A percentile compares a stretch with the other conserved stretches of the same genome.
These are phyloP conservation scores for Acrocera orbiculus DNA, from an alignment of 2,888 invertebrate genomes.

Conservation along the genomic window DNA sequence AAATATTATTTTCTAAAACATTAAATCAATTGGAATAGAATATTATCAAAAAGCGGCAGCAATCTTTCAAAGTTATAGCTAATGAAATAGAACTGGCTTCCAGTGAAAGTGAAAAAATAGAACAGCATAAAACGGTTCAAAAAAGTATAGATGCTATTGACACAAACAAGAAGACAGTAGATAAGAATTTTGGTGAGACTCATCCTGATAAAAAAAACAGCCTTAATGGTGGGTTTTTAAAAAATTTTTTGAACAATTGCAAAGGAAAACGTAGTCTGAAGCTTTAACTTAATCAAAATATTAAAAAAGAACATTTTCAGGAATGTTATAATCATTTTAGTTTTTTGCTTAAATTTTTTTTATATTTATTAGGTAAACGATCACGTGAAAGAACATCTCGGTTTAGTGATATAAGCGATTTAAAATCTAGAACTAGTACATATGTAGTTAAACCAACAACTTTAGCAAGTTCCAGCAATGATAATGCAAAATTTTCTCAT, in stretches of 20 bases:
- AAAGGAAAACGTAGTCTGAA: no score
- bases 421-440: constrained; percentile 12
- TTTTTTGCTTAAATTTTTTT: constrained; percentile 7
- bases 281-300: no score
- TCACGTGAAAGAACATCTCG: constrained; percentile 27
- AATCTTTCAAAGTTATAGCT: constrained; percentile 10
- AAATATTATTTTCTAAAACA: background rate
- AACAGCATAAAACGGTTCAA: background rate
- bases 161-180: constrained; percentile 15
- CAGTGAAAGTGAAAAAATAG: constrained; percentile 4
- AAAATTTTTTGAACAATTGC: no score
- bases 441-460: constrained; percentile 5
- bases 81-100: constrained; percentile 9
- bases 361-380: constrained; percentile 21
- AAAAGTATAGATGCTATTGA: constrained; percentile 7
- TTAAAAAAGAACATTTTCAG: no score
- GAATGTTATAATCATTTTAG: no score
- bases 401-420: constrained; percentile 29
- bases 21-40: constrained; percentile 9
- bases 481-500: background rate
- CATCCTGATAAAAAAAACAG: constrained; percentile 22
- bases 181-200: constrained; percentile 23
- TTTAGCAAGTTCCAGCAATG: constrained; percentile 3
- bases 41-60: constrained; percentile 8
- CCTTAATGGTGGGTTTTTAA: constrained; percentile 24